phyloP scores from a whole-genome alignment of 2,113 vertebrate species.

The Ciconia maguari region DNA sequence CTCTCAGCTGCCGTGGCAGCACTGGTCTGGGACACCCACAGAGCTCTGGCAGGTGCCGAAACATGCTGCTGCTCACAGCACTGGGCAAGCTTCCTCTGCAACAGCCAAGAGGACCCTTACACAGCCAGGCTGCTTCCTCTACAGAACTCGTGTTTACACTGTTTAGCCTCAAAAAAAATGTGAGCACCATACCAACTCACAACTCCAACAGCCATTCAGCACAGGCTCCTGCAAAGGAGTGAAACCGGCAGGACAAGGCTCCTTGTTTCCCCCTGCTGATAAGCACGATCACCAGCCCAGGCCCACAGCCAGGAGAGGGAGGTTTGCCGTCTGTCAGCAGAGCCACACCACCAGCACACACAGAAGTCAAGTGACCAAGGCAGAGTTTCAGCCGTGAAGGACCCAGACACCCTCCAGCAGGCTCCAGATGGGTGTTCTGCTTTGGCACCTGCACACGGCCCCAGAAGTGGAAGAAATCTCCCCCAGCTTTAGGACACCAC shows the following conservation, averaged over 20 bases:
- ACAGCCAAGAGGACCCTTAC: not conserved
- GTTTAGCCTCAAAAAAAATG: not conserved
- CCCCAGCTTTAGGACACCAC: not conserved
- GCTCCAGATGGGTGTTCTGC: not conserved
- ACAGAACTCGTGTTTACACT: not conserved
- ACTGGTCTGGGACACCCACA: not conserved
- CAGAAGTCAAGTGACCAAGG: not conserved
- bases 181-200: rapidly evolving
- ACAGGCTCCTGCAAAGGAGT: not conserved
- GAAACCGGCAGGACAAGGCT: not conserved
- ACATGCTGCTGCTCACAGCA: rapidly evolving
- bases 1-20: not conserved
- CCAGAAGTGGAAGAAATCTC: not conserved
- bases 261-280: not conserved
- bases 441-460: not conserved
- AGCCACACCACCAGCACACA: rapidly evolving
- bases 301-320: not conserved
- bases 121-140: not conserved
- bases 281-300: not conserved
- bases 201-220: not conserved
- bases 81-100: not conserved
- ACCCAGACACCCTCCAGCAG: not conserved
- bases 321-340: not conserved
- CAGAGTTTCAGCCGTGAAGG: not conserved
- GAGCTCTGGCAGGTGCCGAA: not conserved